phyloP scores from a whole-genome alignment of 2,888 invertebrate species.

The Eilema griseolum region DNA sequence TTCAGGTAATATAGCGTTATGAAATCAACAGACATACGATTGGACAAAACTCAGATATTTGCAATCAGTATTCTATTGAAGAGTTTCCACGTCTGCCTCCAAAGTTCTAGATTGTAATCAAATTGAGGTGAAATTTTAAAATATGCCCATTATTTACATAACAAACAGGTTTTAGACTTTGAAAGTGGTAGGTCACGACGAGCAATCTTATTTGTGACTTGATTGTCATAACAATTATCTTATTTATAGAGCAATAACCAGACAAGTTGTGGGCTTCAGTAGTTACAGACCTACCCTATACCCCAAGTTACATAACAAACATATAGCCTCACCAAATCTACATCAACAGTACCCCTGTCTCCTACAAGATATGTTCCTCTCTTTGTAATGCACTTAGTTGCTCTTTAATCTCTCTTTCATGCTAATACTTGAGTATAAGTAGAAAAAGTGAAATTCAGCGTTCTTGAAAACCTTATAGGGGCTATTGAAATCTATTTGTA shows the following conservation, averaged over 20 bases:
- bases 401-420: conserved; percentile 10
- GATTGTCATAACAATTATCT: conserved; percentile 35
- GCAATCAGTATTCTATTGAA: too few relatives aligned
- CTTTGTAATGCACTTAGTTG: background rate
- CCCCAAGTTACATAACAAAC: conserved; percentile 7
- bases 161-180: too few relatives aligned
- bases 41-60: too few relatives aligned
- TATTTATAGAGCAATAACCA: conserved; percentile 40
- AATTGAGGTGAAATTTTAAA: too few relatives aligned
- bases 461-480: conserved; percentile 6
- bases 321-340: background rate
- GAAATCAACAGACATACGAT: too few relatives aligned
- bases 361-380: background rate
- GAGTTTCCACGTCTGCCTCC: too few relatives aligned
- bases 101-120: too few relatives aligned
- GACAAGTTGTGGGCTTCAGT: conserved; percentile 35
- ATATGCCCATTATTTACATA: too few relatives aligned
- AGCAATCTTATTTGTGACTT: conserved; percentile 35
- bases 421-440: conserved; percentile 1
- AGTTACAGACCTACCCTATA: conserved; percentile 40
- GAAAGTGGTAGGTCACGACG: too few relatives aligned
- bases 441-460: conserved; percentile 3
- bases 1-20: too few relatives aligned
- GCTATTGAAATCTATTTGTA: background rate
- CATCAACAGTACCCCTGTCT: conserved; percentile 10